Base-by-base conservation (phyloP, 2,888 invertebrate species). In the Merodon equestris region DNA sequence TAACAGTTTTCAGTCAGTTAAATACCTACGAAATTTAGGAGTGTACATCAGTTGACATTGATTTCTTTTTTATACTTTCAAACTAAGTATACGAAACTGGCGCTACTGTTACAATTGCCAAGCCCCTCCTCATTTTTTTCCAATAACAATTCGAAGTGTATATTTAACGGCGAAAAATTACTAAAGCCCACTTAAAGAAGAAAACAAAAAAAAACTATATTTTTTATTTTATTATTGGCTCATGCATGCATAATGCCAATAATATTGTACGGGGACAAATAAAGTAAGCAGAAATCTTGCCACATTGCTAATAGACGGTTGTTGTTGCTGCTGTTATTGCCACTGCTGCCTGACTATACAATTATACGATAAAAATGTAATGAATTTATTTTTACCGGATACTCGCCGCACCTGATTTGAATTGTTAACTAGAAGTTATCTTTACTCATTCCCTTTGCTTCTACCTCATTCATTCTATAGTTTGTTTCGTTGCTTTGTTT, bases 351-450 rank as follows among this genome's bases (percentile, higher is more conserved):
- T 45, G 17, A 15, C 54, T 67, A 64, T 57, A 67, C 53, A 63
- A 73, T 66, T 66, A 73, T 73, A 73, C 63, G 58, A 77, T 77
- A 63, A 67, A 73, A 79, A 64, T 68, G 68, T 73, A 79, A 79
- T 74, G 64, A 70, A 68, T 74, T 70, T 73, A 73, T 76, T 68
- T 81, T 76, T 73, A 76, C 81, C 81, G 81, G 81, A 81, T 81
- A 64, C 76, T 72, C 38, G 60, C 38, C 54, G 68, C 61, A 76
- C 73, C 76, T 81, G 81, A 73, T 72, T 61, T 68, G 81, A 76
- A 81, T 81, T 81, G 7, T 71, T 71, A 72, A 64, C 50, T 57
- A 12, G 15, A 67, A 72, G 58, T 47, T 61, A 48, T 77, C 63
- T 75, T 64, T 53, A 10, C 50, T 42, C 34, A 19, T 40, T 75